Percentiles rank a stretch among this genome's conserved stretches.
These are phyloP conservation scores for Drosophila mimetica DNA, from an alignment of 2,888 invertebrate genomes.

Conservation along the genomic window DNA sequence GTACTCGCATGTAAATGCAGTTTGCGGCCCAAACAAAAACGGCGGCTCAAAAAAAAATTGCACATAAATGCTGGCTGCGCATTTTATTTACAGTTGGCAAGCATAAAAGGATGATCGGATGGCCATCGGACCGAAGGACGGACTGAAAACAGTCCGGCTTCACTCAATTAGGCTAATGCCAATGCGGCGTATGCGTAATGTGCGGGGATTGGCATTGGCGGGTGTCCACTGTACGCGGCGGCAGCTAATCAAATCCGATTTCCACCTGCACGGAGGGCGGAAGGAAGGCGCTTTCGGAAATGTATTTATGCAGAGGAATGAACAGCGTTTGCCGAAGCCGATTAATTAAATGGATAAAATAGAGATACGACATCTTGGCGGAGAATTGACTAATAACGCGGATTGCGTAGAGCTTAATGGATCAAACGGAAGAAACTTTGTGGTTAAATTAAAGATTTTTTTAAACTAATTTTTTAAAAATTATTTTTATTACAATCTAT, in stretches of 20 bases:
- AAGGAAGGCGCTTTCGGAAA: conserved; percentile 25
- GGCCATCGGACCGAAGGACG: conserved; percentile 10
- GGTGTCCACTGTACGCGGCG: conserved; percentile 26
- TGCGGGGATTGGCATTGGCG: conserved; percentile 10
- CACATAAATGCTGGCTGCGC: conserved; percentile 69
- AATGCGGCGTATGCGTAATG: conserved; percentile 68
- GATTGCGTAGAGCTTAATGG: neutral
- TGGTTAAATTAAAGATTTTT: too few species aligned
- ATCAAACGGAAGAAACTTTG: neutral
- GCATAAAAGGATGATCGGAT: conserved; percentile 65
- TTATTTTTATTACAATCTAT: too few species aligned
- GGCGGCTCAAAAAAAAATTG: conserved; percentile 27
- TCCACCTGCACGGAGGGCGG: conserved; percentile 3
- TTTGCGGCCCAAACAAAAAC: conserved; percentile 28
- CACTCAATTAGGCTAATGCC: conserved; percentile 75
- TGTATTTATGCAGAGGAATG: conserved; percentile 24
- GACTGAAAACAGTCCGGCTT: conserved; percentile 25
- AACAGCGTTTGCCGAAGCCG: conserved; percentile 5
- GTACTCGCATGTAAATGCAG: conserved; percentile 34
- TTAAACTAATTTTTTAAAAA: too few species aligned
- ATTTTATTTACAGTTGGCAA: conserved; percentile 77
- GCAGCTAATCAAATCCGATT: conserved; percentile 25
- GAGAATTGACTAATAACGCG: conserved; percentile 5
- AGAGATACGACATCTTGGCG: conserved; percentile 5
- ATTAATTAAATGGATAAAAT: conserved; percentile 35